These are phyloP conservation scores for Vespertilio murinus DNA, from an alignment of 2,797 vertebrate genomes.

Conservation along the genomic window DNA sequence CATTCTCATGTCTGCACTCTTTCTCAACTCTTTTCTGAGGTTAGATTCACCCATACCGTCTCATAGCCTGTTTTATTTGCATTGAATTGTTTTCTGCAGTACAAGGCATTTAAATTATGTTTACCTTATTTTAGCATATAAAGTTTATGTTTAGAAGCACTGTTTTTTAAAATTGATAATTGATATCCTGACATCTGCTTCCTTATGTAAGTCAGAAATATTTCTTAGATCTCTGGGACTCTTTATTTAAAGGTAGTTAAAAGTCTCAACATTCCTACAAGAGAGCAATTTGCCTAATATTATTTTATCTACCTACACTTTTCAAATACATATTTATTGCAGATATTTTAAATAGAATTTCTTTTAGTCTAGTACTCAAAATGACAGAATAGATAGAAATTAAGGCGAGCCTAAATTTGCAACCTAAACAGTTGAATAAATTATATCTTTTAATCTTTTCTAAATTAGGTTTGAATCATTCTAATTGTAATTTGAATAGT, in stretches of 20 bases:
- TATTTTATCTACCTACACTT: background rate
- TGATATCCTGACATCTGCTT: background rate
- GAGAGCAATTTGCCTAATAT: background rate
- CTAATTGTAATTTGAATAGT: background rate
- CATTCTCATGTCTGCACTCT: background rate
- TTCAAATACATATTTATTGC: slow-evolving; percentile 6
- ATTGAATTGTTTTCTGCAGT: background rate
- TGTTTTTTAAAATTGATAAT: background rate
- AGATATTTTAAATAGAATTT: background rate
- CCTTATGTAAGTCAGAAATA: background rate
- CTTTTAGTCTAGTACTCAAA: background rate
- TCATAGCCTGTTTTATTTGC: background rate
- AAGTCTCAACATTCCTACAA: background rate
- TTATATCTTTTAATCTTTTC: background rate
- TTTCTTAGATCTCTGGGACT: background rate
- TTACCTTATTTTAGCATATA: background rate
- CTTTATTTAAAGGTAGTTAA: background rate
- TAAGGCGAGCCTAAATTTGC: background rate
- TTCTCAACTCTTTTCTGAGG: background rate
- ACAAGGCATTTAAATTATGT: background rate
- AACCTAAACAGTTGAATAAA: background rate
- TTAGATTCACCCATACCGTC: background rate
- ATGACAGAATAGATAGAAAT: background rate
- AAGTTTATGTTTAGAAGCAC: background rate
- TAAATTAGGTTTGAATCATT: background rate